phyloP scores from a whole-genome alignment of 2,888 invertebrate genomes.

The Raillietiella orientalis region DNA sequence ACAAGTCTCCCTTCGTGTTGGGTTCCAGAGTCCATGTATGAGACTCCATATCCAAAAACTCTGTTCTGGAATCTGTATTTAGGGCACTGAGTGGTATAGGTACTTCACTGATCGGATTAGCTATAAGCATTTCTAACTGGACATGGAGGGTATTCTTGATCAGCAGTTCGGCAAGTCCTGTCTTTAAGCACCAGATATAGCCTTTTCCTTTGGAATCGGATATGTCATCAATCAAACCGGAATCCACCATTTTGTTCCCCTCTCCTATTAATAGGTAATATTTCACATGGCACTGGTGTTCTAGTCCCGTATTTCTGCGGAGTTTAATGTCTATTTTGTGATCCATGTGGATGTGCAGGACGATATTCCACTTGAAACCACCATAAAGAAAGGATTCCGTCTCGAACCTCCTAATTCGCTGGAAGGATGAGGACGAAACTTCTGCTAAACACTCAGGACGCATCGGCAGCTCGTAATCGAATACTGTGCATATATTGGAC shows the following conservation, averaged over 20 bases:
- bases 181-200: slow-evolving; percentile 31
- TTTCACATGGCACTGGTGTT: slow-evolving; percentile 37
- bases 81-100: slow-evolving; percentile 9
- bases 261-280: slow-evolving; percentile 29
- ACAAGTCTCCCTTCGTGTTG: slow-evolving; percentile 38
- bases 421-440: slow-evolving; percentile 5
- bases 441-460: slow-evolving; percentile 12
- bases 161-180: slow-evolving; percentile 21
- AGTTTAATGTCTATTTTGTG: slow-evolving; percentile 15
- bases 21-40: slow-evolving; percentile 43
- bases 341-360: slow-evolving; percentile 21
- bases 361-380: slow-evolving; percentile 46
- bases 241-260: slow-evolving; percentile 27
- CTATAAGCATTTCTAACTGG: slow-evolving; percentile 35
- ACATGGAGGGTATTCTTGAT: slow-evolving; percentile 24
- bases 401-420: slow-evolving; percentile 16
- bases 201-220: slow-evolving; percentile 33
- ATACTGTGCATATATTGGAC: slow-evolving; percentile 36
- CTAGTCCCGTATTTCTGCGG: slow-evolving; percentile 41
- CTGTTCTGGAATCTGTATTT: slow-evolving; percentile 9
- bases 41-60: slow-evolving; percentile 45
- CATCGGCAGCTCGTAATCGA: slow-evolving; percentile 29
- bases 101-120: slow-evolving; percentile 29
- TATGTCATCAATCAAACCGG: slow-evolving; percentile 31
- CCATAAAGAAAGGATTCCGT: slow-evolving; percentile 40